phyloP scores from a whole-genome alignment of 1,140 invertebrate genomes.

The Caenorhabditis briggsae region DNA sequence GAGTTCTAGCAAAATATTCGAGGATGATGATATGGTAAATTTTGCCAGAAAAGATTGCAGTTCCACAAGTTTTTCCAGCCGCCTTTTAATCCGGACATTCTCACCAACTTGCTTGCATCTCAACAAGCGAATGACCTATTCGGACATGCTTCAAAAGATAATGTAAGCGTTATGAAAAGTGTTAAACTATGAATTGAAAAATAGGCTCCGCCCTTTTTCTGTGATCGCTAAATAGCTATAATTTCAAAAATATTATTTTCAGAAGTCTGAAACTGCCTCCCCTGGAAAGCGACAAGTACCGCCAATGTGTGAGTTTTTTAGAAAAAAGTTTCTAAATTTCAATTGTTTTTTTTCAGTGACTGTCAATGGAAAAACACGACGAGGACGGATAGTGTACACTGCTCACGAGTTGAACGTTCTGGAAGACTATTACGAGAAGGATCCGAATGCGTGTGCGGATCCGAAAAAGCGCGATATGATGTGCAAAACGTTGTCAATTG shows the following conservation, averaged over 20 bases:
- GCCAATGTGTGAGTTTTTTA: conserved; percentile 22
- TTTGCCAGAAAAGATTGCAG: background rate
- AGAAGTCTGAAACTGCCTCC: background rate
- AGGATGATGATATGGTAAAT: conserved; percentile 30
- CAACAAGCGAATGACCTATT: background rate
- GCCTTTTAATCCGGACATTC: background rate
- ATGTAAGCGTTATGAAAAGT: too few species aligned
- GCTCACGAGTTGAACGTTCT: conserved; percentile 12
- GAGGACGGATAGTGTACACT: conserved; percentile 34
- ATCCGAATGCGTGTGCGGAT: conserved; percentile 45
- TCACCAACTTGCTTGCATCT: conserved; percentile 28
- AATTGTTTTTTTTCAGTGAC: background rate
- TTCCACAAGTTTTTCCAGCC: background rate
- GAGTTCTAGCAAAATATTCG: background rate
- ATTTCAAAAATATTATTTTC: background rate
- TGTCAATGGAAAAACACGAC: conserved; percentile 45
- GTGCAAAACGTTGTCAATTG: conserved; percentile 34
- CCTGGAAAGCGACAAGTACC: conserved; percentile 1
- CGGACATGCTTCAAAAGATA: too few species aligned
- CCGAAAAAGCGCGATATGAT: conserved; percentile 1
- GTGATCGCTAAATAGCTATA: too few species aligned
- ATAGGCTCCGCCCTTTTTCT: too few species aligned
- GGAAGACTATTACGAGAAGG: conserved; percentile 34
- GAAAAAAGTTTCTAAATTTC: background rate
- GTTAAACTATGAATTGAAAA: too few species aligned